Evolutionary conservation across 2,113 vertebrate genomes (phyloP), one percentile per base, ranked within the genome.

Genomic region (Sebastes fasciatus): DNA sequence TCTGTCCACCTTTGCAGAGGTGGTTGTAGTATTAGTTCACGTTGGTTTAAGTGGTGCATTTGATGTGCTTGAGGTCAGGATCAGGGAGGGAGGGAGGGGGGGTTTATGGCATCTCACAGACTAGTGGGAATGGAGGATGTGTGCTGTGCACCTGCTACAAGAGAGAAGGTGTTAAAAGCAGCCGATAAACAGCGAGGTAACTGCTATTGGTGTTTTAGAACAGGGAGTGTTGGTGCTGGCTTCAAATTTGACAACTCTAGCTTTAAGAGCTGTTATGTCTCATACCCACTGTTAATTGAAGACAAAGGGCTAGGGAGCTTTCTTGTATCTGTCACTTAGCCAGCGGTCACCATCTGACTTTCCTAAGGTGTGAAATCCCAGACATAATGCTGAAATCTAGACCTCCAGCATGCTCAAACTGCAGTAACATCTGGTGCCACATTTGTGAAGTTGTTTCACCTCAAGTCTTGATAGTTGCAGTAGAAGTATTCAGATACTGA

Each of bases 251-350:
- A 61, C 45, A 54, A 62, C 11, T 79, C 61, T 34, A 71, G 71
- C 80, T 74, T 49, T 54, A 61, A 40, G 48, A 70, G 58, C 60
- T 68, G 57, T 64, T 57, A 26, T 66, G 19, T 69, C 34, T 72
- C n/a, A 66, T 49, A 12, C 14, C 19, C 12, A 48, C 21, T 60
- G 64, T 86, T 82, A 76, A 64, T 16, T 76, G 9, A 76, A 76
- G 54, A 55, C 17, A 74, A 71, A 57, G 14, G 55, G 21, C 19
- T 48, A 19, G 14, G n/a, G 46, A 52, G 66, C 55, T 58, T 11
- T 80, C 46, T 65, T 8, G 49, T 75, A 51, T 62, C 70, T 64
- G 34, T 71, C 45, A 65, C 21, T 64, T n/a, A 16, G 48, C 57
- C 42, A 52, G 11, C 2, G 1, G 23, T 40, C 54, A 61, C 42